Evolutionary conservation across 2,888 invertebrate genomes (phyloP).

Genomic region (Aleiodes leptofemur): DNA sequence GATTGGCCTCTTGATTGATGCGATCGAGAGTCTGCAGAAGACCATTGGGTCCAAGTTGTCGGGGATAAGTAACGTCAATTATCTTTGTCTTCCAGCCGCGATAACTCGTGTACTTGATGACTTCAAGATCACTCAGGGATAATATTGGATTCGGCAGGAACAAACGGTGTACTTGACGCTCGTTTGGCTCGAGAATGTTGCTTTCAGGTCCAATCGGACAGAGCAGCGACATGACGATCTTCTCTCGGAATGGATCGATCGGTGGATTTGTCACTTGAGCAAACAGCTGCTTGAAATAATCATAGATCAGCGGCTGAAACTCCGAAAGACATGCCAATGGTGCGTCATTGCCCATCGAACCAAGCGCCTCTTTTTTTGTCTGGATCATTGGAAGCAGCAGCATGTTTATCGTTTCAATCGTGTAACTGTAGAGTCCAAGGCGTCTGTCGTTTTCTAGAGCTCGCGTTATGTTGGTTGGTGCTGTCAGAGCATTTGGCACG

Average conservation of each 20-base stretch:
- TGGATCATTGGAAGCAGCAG: slow-evolving; percentile 97
- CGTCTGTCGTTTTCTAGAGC: slow-evolving; percentile 85
- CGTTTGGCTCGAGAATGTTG: slow-evolving; percentile 93
- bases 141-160: slow-evolving; percentile 96
- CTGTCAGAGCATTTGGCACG: slow-evolving; percentile 71
- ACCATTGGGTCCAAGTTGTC: slow-evolving; percentile 84
- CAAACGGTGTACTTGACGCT: slow-evolving; percentile 91
- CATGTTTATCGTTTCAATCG: slow-evolving; percentile 95
- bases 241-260: slow-evolving; percentile 98
- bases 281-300: slow-evolving; percentile 99
- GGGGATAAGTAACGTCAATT: slow-evolving; percentile 93
- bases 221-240: slow-evolving; percentile 98
- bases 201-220: slow-evolving; percentile 98
- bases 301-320: slow-evolving; percentile 96
- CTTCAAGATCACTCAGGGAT: slow-evolving; percentile 92
- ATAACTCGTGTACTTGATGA: slow-evolving; percentile 88
- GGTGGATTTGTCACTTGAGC: slow-evolving; percentile 99
- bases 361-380: slow-evolving; percentile 98
- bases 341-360: slow-evolving; percentile 99
- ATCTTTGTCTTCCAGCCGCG: slow-evolving; percentile 93
- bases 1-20: slow-evolving; percentile 87
- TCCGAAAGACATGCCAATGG: slow-evolving; percentile 97
- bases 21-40: slow-evolving; percentile 87
- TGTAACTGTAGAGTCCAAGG: slow-evolving; percentile 94
- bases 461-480: slow-evolving; percentile 51